Percentiles rank a stretch among this genome's conserved stretches.
These are phyloP conservation scores for Drosophila fuyamai DNA, from an alignment of 1,140 invertebrate genomes.

Conservation along the genomic window DNA sequence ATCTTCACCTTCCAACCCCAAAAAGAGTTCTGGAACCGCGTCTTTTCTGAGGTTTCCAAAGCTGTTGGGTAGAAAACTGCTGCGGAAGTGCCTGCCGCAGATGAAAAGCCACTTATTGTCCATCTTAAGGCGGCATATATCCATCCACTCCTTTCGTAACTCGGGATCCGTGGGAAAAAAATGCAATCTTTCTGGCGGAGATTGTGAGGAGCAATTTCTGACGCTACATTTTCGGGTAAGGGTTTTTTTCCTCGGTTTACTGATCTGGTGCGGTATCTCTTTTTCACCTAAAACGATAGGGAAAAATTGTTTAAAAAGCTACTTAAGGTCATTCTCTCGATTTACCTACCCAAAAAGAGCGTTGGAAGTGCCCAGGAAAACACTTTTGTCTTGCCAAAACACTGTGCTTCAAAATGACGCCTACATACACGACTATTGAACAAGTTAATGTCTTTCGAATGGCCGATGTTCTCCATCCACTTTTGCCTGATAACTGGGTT, in stretches of 20 bases:
- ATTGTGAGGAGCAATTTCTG: slow-evolving; percentile 12
- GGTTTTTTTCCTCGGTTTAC: slow-evolving; percentile 2
- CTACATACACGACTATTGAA: slow-evolving; percentile 28
- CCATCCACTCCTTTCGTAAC: slow-evolving; percentile 15
- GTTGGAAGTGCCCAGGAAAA: slow-evolving; percentile 37
- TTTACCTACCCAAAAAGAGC: slow-evolving; percentile 9
- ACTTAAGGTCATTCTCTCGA: no score
- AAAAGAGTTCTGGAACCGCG: slow-evolving; percentile 12
- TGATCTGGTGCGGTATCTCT: neutral
- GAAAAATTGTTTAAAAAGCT: neutral
- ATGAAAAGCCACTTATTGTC: slow-evolving; percentile 25
- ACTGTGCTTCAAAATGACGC: slow-evolving; percentile 27
- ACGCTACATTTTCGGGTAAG: slow-evolving; percentile 18
- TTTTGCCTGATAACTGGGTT: slow-evolving; percentile 22
- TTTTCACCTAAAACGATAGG: neutral
- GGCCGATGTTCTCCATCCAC: slow-evolving; percentile 25
- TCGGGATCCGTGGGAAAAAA: slow-evolving; percentile 34
- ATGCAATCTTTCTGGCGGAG: slow-evolving; percentile 18
- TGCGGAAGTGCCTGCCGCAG: slow-evolving; percentile 24
- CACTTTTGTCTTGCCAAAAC: slow-evolving; percentile 34
- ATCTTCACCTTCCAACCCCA: slow-evolving; percentile 14
- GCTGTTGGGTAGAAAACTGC: slow-evolving; percentile 14
- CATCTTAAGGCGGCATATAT: slow-evolving; percentile 5
- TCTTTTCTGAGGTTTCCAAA: slow-evolving; percentile 28
- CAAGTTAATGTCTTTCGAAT: slow-evolving; percentile 9